A percentile compares a stretch with the other conserved stretches of the same genome.
phyloP scores from a whole-genome alignment of 2,797 vertebrate genomes.

The Eutrigla gurnardus region DNA sequence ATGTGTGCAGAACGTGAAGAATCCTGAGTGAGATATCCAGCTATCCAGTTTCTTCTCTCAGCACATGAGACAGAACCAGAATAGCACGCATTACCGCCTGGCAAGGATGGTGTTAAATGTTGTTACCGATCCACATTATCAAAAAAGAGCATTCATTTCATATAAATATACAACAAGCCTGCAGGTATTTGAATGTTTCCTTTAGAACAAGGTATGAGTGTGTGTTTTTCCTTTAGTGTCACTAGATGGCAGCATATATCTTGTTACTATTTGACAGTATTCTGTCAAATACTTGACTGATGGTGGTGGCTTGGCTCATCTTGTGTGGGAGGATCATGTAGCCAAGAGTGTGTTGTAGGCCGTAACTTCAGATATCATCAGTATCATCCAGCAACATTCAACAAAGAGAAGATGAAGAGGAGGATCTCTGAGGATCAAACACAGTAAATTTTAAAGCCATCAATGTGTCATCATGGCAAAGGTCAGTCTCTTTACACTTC shows the following conservation, averaged over 20 bases:
- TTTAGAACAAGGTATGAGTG: not conserved
- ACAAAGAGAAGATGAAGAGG: conserved; percentile 27
- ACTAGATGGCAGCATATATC: conserved; percentile 58
- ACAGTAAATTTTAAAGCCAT: conserved; percentile 32
- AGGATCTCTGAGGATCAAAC: conserved; percentile 28
- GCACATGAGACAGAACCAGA: conserved; percentile 22
- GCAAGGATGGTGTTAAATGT: conserved; percentile 2
- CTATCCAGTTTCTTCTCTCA: conserved; percentile 33
- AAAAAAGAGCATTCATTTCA: not conserved
- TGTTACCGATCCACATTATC: not conserved
- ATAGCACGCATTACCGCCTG: conserved; percentile 7
- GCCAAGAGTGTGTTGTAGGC: not conserved
- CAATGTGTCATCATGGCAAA: conserved; percentile 52
- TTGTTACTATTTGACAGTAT: not conserved
- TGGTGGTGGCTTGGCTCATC: not conserved
- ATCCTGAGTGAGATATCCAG: conserved; percentile 8
- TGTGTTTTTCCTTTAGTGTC: not conserved
- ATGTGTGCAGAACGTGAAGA: conserved; percentile 30
- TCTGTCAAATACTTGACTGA: not conserved
- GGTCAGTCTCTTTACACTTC: conserved; percentile 70
- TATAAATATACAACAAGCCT: not conserved
- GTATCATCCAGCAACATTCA: conserved; percentile 28
- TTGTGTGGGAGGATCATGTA: not conserved
- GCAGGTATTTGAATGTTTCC: too few relatives aligned
- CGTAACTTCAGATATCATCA: conserved; percentile 3